Conservation (phyloP, 2,797 vertebrate genomes). For the Halcyon chelicuti region DNA sequence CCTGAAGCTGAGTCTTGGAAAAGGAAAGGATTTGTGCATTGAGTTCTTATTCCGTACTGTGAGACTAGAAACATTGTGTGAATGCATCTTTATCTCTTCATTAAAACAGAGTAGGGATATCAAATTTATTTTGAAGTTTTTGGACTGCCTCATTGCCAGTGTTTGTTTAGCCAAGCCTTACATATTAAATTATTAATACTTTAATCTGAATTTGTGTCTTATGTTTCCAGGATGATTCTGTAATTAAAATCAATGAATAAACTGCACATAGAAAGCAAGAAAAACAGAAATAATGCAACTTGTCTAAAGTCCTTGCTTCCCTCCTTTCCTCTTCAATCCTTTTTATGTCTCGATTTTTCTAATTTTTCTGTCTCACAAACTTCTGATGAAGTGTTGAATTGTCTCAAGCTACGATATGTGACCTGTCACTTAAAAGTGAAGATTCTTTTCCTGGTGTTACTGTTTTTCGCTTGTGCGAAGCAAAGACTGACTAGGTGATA, state of each 20-base stretch:
- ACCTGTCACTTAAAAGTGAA: not conserved
- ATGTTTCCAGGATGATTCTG: constrained; percentile 12
- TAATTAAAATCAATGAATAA: constrained; percentile 22
- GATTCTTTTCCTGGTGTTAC: not conserved
- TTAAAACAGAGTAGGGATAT: not conserved
- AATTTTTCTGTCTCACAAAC: not conserved
- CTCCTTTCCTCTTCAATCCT: not conserved
- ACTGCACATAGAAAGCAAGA: not conserved
- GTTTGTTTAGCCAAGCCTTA: constrained; percentile 12
- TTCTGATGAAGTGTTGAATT: not conserved
- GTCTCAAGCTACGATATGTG: not conserved
- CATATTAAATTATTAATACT: constrained; percentile 45
- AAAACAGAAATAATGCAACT: not conserved
- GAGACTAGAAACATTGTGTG: not conserved
- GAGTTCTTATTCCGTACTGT: not conserved
- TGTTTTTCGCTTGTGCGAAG: not conserved
- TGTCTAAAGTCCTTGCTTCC: not conserved
- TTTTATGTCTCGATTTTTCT: not conserved
- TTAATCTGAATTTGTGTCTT: constrained; percentile 44
- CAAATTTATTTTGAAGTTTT: not conserved
- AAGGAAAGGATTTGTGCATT: not conserved
- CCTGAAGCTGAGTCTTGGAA: not conserved
- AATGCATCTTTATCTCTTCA: not conserved
- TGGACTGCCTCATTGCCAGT: not conserved
- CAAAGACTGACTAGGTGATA: not conserved